A percentile compares a stretch with the other conserved stretches of the same genome.
These are phyloP conservation scores for Brachyistius frenatus DNA, from an alignment of 2,113 vertebrate species.

Conservation along the genomic window DNA sequence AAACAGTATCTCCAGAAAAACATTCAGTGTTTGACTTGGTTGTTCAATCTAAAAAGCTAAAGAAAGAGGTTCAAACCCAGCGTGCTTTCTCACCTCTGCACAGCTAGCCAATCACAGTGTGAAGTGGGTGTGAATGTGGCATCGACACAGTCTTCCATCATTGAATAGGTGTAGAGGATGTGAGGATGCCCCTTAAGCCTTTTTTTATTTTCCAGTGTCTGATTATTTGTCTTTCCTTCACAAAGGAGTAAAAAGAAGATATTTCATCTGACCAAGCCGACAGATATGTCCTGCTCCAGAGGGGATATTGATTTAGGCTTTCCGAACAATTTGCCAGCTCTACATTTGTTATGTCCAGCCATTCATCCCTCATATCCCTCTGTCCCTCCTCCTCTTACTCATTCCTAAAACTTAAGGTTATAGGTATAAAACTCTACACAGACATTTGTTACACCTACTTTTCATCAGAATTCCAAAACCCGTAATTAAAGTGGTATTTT, in stretches of 20 bases:
- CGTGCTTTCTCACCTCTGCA: background rate
- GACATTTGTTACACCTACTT: background rate
- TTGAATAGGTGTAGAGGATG: background rate
- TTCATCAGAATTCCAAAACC: background rate
- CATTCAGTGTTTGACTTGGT: too few species aligned
- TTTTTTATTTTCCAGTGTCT: background rate
- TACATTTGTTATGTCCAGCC: slow-evolving; percentile 7
- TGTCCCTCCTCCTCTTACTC: background rate
- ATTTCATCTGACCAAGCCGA: slow-evolving; percentile 17
- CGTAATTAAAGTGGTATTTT: background rate
- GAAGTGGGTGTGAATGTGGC: background rate
- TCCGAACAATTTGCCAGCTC: slow-evolving; percentile 12
- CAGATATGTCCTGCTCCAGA: slow-evolving; percentile 15
- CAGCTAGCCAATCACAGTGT: background rate
- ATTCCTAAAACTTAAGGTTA: background rate
- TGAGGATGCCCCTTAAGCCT: background rate
- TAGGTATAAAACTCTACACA: background rate
- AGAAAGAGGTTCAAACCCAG: background rate
- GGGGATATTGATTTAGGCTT: slow-evolving; percentile 30
- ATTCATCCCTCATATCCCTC: background rate
- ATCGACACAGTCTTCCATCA: background rate
- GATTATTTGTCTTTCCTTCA: background rate
- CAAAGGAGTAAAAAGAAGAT: background rate
- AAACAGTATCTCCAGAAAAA: too few species aligned
- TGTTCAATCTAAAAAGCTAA: background rate